Conservation (phyloP, 2,888 invertebrate species). For the Tinea semifulvella region DNA sequence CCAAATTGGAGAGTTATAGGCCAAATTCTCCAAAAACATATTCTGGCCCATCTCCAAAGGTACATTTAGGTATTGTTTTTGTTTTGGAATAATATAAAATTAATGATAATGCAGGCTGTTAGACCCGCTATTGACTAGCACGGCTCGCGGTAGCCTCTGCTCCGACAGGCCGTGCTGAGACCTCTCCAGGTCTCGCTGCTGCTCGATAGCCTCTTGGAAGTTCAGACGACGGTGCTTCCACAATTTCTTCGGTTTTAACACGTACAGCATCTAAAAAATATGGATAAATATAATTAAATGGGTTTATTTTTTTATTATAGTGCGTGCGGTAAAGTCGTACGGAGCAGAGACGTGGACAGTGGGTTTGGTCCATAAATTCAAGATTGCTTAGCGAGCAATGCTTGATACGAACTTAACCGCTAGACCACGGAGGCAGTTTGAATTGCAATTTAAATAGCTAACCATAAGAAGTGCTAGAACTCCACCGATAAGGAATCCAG, state of each 20-base stretch:
- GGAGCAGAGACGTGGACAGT: too few relatives aligned
- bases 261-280: slow-evolving; percentile 41
- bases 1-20: too few relatives aligned
- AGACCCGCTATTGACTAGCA: slow-evolving; percentile 4
- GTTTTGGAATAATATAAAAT: too few relatives aligned
- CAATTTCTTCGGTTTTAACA: slow-evolving; percentile 46
- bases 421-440: too few relatives aligned
- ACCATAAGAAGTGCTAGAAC: slow-evolving; percentile 63
- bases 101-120: too few relatives aligned
- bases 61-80: too few relatives aligned
- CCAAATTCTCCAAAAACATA: too few relatives aligned
- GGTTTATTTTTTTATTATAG: background rate
- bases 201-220: slow-evolving; percentile 9
- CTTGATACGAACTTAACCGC: too few relatives aligned
- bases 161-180: background rate
- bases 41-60: too few relatives aligned
- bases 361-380: too few relatives aligned
- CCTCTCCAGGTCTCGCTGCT: slow-evolving; percentile 7
- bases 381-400: too few relatives aligned
- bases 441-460: too few relatives aligned
- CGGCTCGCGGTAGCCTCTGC: slow-evolving; percentile 28
- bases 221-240: slow-evolving; percentile 29
- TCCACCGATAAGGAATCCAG: slow-evolving; percentile 72
- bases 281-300: background rate
- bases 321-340: background rate